Evolutionary conservation across 2,113 vertebrate genomes (phyloP).

Genomic region (Rhinopomastus cyanomelas): DNA sequence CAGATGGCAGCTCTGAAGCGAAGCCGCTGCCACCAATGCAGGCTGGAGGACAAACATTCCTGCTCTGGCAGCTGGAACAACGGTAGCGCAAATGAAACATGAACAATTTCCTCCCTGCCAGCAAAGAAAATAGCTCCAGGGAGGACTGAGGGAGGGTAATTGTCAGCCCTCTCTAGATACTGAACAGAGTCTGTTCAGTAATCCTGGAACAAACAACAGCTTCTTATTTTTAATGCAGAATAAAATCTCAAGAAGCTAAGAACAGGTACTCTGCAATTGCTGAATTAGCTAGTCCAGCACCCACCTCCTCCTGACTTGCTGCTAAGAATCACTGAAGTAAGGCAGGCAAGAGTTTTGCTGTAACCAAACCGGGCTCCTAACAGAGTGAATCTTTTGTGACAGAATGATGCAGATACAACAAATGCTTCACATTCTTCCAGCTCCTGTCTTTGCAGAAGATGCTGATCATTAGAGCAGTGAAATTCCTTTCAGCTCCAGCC

Average conservation of each 20-base stretch:
- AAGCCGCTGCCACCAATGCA: neutral
- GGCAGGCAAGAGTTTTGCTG: neutral
- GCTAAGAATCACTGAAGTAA: constrained; percentile 22
- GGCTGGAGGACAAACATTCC: constrained; percentile 25
- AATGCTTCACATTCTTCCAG: constrained; percentile 33
- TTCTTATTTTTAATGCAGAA: constrained; percentile 44
- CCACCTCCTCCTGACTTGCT: neutral
- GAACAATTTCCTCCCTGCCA: constrained; percentile 42
- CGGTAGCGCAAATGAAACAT: constrained; percentile 2
- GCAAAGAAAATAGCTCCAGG: constrained; percentile 54
- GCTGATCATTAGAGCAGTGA: neutral
- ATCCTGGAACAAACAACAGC: neutral
- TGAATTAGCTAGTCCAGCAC: neutral
- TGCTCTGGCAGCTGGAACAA: constrained; percentile 41
- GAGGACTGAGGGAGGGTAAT: constrained; percentile 28
- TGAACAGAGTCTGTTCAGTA: constrained; percentile 21
- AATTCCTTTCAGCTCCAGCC: constrained; percentile 4
- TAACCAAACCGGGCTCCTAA: neutral
- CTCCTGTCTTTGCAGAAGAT: neutral
- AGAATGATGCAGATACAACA: neutral
- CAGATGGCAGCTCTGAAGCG: constrained; percentile 53
- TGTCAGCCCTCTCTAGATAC: constrained; percentile 28
- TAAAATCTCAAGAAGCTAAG: constrained; percentile 1
- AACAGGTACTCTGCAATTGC: neutral
- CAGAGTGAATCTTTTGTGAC: neutral